A percentile compares a stretch with the other conserved stretches of the same genome.
Conservation (phyloP, 2,113 vertebrate species). For the Brachypodius melanocephalos region DNA sequence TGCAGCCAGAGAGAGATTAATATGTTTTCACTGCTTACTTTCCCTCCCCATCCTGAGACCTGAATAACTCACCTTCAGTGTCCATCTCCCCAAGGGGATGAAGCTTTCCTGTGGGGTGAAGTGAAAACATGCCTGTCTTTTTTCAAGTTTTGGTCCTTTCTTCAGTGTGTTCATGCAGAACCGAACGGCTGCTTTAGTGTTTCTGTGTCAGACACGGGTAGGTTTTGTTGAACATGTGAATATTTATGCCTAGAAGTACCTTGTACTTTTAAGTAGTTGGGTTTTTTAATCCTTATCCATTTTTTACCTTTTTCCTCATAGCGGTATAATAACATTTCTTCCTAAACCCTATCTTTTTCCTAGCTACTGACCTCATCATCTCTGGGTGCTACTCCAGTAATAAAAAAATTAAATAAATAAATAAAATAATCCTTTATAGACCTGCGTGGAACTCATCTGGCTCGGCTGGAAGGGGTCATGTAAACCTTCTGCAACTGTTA, state of each 20-base stretch:
- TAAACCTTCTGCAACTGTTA: slow-evolving; percentile 22
- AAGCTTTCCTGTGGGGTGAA: background rate
- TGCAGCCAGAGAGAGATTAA: background rate
- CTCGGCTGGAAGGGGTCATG: slow-evolving; percentile 5
- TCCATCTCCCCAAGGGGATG: background rate
- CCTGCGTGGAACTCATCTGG: background rate
- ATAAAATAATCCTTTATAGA: slow-evolving; percentile 34
- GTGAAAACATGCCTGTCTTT: background rate
- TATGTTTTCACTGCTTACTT: background rate
- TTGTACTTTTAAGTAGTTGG: background rate
- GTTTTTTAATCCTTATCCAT: background rate
- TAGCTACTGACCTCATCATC: background rate
- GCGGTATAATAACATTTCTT: background rate
- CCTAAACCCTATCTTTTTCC: background rate
- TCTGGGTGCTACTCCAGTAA: slow-evolving; percentile 13
- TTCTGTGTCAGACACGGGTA: background rate
- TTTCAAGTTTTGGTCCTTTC: background rate
- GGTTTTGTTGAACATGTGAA: background rate
- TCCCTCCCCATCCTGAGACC: background rate
- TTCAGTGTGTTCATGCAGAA: background rate
- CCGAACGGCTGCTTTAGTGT: background rate
- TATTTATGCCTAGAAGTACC: background rate
- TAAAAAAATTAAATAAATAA: no score
- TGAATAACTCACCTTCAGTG: background rate
- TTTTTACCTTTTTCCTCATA: background rate